These are phyloP conservation scores for Pampusana beccarii DNA, from an alignment of 2,113 vertebrate species.

Conservation along the genomic window DNA sequence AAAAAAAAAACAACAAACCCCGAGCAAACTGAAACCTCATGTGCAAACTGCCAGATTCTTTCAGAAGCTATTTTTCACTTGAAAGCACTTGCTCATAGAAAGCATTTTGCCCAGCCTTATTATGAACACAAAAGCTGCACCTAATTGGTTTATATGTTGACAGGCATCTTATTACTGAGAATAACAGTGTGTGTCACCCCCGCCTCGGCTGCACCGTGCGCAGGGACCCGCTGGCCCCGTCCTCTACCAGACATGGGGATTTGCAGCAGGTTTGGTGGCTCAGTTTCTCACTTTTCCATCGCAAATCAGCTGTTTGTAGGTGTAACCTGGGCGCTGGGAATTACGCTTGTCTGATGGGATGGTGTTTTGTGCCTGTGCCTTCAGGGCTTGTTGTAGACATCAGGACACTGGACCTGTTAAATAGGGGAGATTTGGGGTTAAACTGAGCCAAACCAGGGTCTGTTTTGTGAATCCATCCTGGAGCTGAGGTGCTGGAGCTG, in stretches of 20 bases:
- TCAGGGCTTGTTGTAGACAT: fast-evolving
- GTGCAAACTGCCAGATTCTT: constrained; percentile 45
- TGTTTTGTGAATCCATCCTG: not conserved
- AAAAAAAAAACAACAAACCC: not conserved
- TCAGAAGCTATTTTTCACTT: constrained; percentile 60
- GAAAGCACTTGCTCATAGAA: constrained; percentile 31
- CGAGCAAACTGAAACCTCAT: constrained; percentile 51
- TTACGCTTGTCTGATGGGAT: fast-evolving
- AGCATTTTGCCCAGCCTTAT: constrained; percentile 6
- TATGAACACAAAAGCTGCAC: constrained; percentile 18
- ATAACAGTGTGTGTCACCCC: not conserved
- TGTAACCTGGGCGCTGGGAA: not conserved
- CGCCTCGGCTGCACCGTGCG: fast-evolving
- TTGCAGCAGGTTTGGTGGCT: not conserved
- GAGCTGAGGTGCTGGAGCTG: not conserved
- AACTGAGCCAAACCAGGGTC: fast-evolving
- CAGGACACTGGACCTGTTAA: no score
- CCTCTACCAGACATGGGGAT: fast-evolving
- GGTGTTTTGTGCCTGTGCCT: fast-evolving
- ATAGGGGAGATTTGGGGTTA: not conserved
- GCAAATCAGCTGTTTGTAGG: not conserved
- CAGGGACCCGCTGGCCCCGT: not conserved
- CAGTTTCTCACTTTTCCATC: not conserved
- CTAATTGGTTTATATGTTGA: constrained; percentile 53
- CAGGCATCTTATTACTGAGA: not conserved